A percentile compares a stretch with the other conserved stretches of the same genome.
These are phyloP conservation scores for Oscheius sp. DNA, from an alignment of 2,888 invertebrate species.

Conservation along the genomic window DNA sequence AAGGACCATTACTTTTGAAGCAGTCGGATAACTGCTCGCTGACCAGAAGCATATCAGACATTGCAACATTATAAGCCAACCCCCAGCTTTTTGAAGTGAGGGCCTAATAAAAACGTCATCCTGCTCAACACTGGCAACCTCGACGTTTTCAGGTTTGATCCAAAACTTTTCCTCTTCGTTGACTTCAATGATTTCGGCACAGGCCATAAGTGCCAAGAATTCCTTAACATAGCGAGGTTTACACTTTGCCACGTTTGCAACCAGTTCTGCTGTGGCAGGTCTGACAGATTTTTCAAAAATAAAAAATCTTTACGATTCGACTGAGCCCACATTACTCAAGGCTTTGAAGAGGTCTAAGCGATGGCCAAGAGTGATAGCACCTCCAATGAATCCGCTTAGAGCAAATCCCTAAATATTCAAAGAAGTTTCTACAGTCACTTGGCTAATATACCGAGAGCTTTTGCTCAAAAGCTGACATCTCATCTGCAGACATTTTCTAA, in stretches of 20 bases:
- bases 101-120: constrained; percentile 20
- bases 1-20: constrained; percentile 51
- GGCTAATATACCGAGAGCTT: background rate
- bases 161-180: constrained; percentile 50
- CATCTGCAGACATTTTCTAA: background rate
- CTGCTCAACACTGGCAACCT: constrained; percentile 17
- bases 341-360: constrained; percentile 23
- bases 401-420: constrained; percentile 27
- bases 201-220: constrained; percentile 50
- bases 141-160: constrained; percentile 41
- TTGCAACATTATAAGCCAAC: constrained; percentile 31
- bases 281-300: background rate
- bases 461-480: background rate
- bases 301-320: constrained; percentile 4
- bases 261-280: constrained; percentile 36
- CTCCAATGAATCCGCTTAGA: constrained; percentile 2
- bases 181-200: constrained; percentile 50
- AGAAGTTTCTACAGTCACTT: background rate
- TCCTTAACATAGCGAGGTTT: constrained; percentile 58
- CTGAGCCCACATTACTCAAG: constrained; percentile 7
- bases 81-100: constrained; percentile 33
- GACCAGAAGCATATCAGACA: constrained; percentile 34
- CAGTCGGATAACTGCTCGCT: constrained; percentile 42
- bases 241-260: constrained; percentile 52
- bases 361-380: constrained; percentile 15